Percentiles rank a stretch among this genome's conserved stretches.
These are phyloP conservation scores for Pheosia gnoma DNA, from an alignment of 2,888 invertebrate genomes.

Conservation along the genomic window DNA sequence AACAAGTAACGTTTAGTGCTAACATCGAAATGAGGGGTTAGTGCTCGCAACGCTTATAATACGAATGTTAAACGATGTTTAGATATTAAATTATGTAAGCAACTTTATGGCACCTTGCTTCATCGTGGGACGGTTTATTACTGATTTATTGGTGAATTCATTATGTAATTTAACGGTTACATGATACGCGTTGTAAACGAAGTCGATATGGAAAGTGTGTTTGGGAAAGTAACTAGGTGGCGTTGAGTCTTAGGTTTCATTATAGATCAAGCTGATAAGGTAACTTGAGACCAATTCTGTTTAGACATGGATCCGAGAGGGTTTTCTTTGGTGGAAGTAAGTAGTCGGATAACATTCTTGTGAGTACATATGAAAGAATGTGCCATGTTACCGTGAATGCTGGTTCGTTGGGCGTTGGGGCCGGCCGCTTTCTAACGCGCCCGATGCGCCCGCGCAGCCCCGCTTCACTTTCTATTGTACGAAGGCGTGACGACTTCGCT, in stretches of 20 bases:
- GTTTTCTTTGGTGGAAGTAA: neutral
- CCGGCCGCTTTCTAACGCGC: conserved; percentile 77
- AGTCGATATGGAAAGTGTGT: conserved; percentile 10
- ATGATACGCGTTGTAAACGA: conserved; percentile 22
- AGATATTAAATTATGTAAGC: conserved; percentile 48
- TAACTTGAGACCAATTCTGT: neutral
- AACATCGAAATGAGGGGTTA: conserved; percentile 57
- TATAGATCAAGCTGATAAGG: neutral
- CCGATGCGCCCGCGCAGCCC: conserved; percentile 70
- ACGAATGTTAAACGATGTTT: conserved; percentile 45
- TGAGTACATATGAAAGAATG: conserved; percentile 66
- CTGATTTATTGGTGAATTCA: conserved; percentile 39
- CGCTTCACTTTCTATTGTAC: conserved; percentile 81
- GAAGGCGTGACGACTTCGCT: conserved; percentile 53
- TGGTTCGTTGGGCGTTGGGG: conserved; percentile 56
- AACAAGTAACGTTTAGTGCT: conserved; percentile 53
- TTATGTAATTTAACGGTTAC: conserved; percentile 33
- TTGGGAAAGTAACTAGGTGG: neutral
- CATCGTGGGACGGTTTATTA: conserved; percentile 41
- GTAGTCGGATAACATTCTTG: conserved; percentile 29
- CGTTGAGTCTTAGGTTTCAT: neutral
- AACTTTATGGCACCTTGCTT: conserved; percentile 36
- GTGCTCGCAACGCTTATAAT: conserved; percentile 41
- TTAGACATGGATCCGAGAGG: neutral
- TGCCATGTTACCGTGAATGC: conserved; percentile 62